Evolutionary conservation across 2,888 invertebrate genomes (phyloP), one percentile per base, ranked within the genome.

Genomic region (Phortica okadai): DNA sequence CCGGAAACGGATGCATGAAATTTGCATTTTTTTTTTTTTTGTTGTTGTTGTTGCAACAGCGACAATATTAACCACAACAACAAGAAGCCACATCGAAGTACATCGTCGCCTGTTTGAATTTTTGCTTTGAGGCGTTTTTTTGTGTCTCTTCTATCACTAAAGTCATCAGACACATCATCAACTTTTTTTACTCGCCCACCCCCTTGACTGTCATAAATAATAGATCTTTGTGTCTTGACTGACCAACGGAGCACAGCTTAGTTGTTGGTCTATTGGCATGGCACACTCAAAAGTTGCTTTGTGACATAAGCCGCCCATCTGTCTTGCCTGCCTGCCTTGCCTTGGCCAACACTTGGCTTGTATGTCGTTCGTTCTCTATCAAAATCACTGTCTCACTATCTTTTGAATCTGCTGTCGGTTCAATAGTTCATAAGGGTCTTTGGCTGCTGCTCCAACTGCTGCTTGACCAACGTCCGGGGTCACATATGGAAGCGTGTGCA

Each of bases 1-100:
- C 45, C 79, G 78, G 77, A 81, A 82, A 77, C 81, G 79, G 78
- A 78, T 84, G 81, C 80, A 84, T 84, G 72, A 81, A 83, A 84
- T 82, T 82, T 80, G 78, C 81, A 81, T 78, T 76, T 76, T 67
- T 59, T 56, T 16, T 10, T 16, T 56, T 16, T n/a, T 56, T n/a
- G 62, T 21, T 62, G 62, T 21, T 21, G 21, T 62, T 10, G 62
- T 62, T 62, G 62, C 4, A n/a, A 10, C 6, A n/a, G 54, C 10
- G 54, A 54, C 54, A 54, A 54, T n/a, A 10, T 54, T 6, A n/a
- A 10, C 54, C 3, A n/a, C 11, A 10, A 10, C n/a, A 54, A 14
- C 21, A 21, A 21, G 21, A 21, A 21, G 21, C 21, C 21, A 21
- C 21, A 21, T 21, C 21, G 21, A 21, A 21, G 21, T 21, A 21